A percentile compares a stretch with the other conserved stretches of the same genome.
Evolutionary conservation across 2,888 invertebrate genomes (phyloP).

Genomic region (Amblyjoppa proteus): DNA sequence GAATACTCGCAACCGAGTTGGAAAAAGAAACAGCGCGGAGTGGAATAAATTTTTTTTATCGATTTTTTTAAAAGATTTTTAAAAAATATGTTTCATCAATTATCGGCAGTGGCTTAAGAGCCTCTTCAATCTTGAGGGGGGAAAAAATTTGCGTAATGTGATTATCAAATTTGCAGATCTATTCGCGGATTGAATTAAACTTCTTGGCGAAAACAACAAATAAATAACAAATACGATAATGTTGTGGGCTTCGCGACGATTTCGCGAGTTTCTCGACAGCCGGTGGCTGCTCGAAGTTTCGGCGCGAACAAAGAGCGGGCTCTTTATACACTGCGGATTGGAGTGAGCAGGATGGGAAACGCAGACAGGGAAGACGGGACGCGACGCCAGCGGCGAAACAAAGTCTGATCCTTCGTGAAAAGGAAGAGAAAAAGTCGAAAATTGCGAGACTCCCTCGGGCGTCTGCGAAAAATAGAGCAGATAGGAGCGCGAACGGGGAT

Average conservation of each 20-base stretch:
- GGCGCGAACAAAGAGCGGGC: not conserved
- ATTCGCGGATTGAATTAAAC: not conserved
- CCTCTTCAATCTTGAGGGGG: not conserved
- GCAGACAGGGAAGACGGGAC: not conserved
- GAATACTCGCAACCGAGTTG: not conserved
- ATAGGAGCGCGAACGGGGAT: not conserved
- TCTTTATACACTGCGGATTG: not conserved
- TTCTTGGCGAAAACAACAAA: not conserved
- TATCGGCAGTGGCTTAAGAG: not conserved
- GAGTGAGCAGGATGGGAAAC: not conserved
- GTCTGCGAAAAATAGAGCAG: constrained; percentile 47
- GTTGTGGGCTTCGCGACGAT: not conserved
- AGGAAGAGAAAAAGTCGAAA: not conserved
- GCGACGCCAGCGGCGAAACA: not conserved
- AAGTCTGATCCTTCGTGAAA: constrained; percentile 7
- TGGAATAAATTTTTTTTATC: not conserved
- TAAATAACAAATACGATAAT: not conserved
- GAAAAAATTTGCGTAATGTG: not conserved
- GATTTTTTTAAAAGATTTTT: not conserved
- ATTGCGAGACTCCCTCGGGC: constrained; percentile 20
- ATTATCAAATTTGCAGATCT: not conserved
- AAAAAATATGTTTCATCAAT: not conserved
- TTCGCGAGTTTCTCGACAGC: not conserved
- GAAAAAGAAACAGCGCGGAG: not conserved
- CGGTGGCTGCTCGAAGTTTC: not conserved